Evolutionary conservation across 2,797 vertebrate genomes (phyloP).

Genomic region (Rhinoraja longicauda): DNA sequence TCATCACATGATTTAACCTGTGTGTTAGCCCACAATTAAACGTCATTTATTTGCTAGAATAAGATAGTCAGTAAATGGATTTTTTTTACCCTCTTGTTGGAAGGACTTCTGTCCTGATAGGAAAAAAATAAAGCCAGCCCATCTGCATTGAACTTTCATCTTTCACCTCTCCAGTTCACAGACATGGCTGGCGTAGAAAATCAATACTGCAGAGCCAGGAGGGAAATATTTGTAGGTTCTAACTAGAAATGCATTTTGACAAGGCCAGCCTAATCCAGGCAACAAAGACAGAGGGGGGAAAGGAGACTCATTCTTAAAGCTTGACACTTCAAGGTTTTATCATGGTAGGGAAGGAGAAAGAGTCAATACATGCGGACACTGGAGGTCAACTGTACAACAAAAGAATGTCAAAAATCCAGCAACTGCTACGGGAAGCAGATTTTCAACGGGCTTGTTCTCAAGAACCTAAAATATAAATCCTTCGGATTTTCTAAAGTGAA

Average conservation of each 20-base stretch:
- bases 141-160: conserved; percentile 57
- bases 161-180: conserved; percentile 57
- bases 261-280: conserved; percentile 63
- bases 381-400: conserved; percentile 60
- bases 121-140: conserved; percentile 53
- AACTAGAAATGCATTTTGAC: conserved; percentile 70
- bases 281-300: conserved; percentile 55
- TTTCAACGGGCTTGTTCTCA: conserved; percentile 24
- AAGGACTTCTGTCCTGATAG: conserved; percentile 58
- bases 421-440: conserved; percentile 41
- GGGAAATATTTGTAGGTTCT: conserved; percentile 69
- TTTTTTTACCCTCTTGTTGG: conserved; percentile 42
- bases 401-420: conserved; percentile 57
- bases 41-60: not conserved
- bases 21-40: conserved; percentile 16
- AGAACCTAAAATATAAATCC: not conserved
- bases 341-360: conserved; percentile 49
- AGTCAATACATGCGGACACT: conserved; percentile 61
- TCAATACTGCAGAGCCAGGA: conserved; percentile 68
- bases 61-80: conserved; percentile 32
- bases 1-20: not conserved
- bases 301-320: conserved; percentile 60
- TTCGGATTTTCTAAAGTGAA: not conserved
- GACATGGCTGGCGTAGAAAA: conserved; percentile 61
- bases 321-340: conserved; percentile 65